Conservation (phyloP, 2,113 vertebrate genomes). For the Clinocottus analis region DNA sequence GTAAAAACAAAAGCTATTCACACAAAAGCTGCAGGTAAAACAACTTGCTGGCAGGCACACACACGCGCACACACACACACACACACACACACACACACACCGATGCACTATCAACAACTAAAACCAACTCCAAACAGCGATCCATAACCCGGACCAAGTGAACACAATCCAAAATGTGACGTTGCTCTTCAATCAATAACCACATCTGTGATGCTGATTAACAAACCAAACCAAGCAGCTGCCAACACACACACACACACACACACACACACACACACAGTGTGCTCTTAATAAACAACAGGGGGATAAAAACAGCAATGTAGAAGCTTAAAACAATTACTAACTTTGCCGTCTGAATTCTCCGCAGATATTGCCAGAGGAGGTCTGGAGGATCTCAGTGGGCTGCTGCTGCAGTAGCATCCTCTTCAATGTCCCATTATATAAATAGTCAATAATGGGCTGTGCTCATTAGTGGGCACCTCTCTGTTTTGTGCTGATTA, state of each 20-base stretch:
- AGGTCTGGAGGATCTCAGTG: constrained; percentile 22
- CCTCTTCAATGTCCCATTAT: constrained; percentile 38
- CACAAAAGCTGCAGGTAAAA: neutral
- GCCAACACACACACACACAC: neutral
- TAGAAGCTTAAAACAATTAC: neutral
- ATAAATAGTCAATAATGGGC: constrained; percentile 34
- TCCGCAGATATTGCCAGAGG: neutral
- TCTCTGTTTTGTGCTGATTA: neutral
- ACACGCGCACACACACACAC: too few species aligned
- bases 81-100: too few species aligned
- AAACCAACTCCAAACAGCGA: constrained; percentile 21
- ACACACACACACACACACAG: neutral
- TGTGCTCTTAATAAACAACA: neutral
- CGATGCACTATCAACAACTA: constrained; percentile 5
- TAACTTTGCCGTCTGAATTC: constrained; percentile 3
- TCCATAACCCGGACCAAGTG: constrained; percentile 6
- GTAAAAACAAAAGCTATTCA: constrained; percentile 12
- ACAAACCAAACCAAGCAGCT: constrained; percentile 9
- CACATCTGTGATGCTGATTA: constrained; percentile 17
- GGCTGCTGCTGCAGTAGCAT: constrained; percentile 3
- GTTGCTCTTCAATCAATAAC: constrained; percentile 20
- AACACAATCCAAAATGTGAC: constrained; percentile 12
- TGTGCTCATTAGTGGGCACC: neutral
- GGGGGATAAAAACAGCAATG: neutral
- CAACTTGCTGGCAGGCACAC: neutral